Conservation (phyloP, 2,113 vertebrate species). For the Pan paniscus region DNA sequence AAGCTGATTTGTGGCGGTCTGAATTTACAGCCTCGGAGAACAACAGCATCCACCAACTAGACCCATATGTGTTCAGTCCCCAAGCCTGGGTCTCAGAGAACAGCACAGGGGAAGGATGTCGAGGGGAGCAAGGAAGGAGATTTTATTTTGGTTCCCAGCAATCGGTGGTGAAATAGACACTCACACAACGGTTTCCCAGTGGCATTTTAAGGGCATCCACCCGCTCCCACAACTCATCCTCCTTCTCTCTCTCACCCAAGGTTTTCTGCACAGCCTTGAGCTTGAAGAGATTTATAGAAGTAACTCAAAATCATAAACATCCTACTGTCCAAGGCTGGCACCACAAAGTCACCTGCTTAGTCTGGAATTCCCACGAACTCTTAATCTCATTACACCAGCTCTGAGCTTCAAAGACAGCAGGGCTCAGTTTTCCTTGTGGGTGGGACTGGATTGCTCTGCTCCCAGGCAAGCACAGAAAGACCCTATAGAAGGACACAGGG, state of each 20-base stretch:
- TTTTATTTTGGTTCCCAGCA: not conserved
- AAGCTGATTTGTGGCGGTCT: conserved; percentile 64
- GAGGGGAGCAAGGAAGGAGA: not conserved
- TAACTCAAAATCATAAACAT: not conserved
- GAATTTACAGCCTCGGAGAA: conserved; percentile 66
- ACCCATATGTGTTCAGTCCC: conserved; percentile 64
- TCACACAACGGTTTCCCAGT: not conserved
- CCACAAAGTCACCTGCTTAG: not conserved
- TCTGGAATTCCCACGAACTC: not conserved
- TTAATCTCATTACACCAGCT: not conserved
- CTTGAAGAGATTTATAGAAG: conserved; percentile 14
- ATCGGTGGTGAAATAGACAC: not conserved
- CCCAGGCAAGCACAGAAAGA: not conserved
- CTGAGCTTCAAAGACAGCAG: not conserved
- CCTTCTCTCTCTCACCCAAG: not conserved
- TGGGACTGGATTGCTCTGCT: not conserved
- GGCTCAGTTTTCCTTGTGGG: not conserved
- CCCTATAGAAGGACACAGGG: not conserved
- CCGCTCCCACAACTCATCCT: not conserved
- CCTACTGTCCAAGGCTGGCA: not conserved
- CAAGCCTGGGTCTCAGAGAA: not conserved
- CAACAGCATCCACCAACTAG: not conserved
- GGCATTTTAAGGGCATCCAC: not conserved
- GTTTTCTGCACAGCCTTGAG: not conserved
- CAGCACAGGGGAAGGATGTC: not conserved